phyloP scores from a whole-genome alignment of 2,797 vertebrate species.

The Pteronotus mesoamericanus region DNA sequence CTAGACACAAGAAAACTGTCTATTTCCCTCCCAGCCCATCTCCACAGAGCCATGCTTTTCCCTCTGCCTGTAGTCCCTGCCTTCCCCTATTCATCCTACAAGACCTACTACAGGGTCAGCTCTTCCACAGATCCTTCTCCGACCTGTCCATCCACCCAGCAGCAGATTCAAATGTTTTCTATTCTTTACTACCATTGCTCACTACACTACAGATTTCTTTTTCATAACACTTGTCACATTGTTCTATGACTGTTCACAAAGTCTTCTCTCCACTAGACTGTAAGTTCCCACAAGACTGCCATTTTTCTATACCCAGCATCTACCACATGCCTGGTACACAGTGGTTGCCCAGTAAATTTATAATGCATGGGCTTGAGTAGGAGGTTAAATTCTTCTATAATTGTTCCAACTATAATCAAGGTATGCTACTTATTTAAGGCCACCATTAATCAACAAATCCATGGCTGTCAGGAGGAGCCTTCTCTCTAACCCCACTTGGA shows the following conservation, averaged over 20 bases:
- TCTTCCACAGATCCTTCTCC: not conserved
- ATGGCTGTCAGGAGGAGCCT: not conserved
- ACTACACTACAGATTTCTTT: not conserved
- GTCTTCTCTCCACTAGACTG: not conserved
- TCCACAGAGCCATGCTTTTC: not conserved
- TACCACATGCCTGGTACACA: not conserved
- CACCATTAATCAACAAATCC: not conserved
- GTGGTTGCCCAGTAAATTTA: not conserved
- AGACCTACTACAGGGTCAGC: not conserved
- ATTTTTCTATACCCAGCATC: not conserved
- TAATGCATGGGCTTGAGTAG: not conserved
- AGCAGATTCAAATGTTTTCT: not conserved
- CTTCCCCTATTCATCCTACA: not conserved
- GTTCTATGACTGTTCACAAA: not conserved
- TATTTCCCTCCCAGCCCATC: not conserved
- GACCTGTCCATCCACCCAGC: not conserved
- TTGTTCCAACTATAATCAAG: not conserved
- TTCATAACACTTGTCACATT: not conserved
- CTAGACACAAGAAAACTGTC: not conserved
- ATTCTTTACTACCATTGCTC: not conserved
- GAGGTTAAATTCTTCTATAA: not conserved
- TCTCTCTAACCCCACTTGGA: not conserved
- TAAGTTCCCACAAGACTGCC: not conserved
- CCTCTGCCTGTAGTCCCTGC: not conserved
- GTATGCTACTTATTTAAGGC: not conserved